Evolutionary conservation across 2,113 vertebrate genomes (phyloP).

Genomic region (Triplophysa dalaica): DNA sequence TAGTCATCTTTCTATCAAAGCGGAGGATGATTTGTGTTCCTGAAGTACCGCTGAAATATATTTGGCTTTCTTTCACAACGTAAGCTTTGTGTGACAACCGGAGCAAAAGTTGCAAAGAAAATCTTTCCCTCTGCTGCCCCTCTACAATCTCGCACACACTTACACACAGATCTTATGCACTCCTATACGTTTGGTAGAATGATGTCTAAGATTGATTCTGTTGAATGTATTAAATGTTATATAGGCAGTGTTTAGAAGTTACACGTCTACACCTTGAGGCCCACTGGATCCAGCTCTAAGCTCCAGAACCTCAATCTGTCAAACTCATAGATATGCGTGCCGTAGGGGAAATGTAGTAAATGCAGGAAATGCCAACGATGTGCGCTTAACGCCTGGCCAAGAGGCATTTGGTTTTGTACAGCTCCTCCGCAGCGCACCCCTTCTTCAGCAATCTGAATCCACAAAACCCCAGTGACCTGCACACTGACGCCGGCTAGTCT

Average conservation of each 20-base stretch:
- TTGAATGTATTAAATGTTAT: too few relatives aligned
- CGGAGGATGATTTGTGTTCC: conserved; percentile 6
- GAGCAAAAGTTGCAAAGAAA: too few relatives aligned
- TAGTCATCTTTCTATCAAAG: neutral
- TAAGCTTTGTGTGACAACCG: too few relatives aligned
- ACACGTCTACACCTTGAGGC: conserved; percentile 45
- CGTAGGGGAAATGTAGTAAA: conserved; percentile 41
- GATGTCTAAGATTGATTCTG: too few relatives aligned
- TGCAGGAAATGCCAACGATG: conserved; percentile 48
- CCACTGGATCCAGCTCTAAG: conserved; percentile 49
- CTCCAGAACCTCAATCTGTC: conserved; percentile 31
- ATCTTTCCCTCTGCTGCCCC: too few relatives aligned
- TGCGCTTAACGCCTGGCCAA: conserved; percentile 43
- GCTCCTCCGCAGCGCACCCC: conserved; percentile 14
- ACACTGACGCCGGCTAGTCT: conserved; percentile 72
- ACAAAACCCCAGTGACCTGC: conserved; percentile 66
- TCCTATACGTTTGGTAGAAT: too few relatives aligned
- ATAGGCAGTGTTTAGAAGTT: too few relatives aligned
- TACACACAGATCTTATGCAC: too few relatives aligned
- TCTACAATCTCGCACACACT: neutral
- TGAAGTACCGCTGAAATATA: too few relatives aligned
- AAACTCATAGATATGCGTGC: conserved; percentile 7
- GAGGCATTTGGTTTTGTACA: conserved; percentile 46
- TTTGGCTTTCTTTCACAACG: too few relatives aligned
- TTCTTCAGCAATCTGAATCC: conserved; percentile 38